A percentile compares a stretch with the other conserved stretches of the same genome.
These are phyloP conservation scores for Characodon lateralis DNA, from an alignment of 2,797 vertebrate species.

Conservation along the genomic window DNA sequence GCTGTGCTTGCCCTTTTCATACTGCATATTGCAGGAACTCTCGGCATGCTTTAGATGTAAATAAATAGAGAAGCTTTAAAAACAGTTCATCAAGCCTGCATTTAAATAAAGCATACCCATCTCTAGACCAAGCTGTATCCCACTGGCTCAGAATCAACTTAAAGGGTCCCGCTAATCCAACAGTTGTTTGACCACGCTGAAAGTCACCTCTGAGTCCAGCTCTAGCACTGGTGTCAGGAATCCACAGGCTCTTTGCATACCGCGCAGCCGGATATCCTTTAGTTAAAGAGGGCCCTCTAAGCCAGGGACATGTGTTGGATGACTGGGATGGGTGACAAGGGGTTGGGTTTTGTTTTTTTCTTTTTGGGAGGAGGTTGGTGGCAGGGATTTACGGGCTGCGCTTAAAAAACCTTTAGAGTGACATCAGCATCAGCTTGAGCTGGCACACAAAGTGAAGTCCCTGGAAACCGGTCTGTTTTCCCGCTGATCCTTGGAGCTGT, in stretches of 20 bases:
- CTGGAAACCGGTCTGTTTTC: constrained; percentile 45
- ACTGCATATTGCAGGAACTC: not conserved
- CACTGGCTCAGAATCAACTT: constrained; percentile 64
- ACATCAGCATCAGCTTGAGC: constrained; percentile 66
- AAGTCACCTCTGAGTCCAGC: constrained; percentile 76
- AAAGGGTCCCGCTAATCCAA: constrained; percentile 73
- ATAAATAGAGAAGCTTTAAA: constrained; percentile 33
- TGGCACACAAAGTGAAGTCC: constrained; percentile 18
- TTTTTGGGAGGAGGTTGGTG: constrained; percentile 22
- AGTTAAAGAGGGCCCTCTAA: constrained; percentile 76
- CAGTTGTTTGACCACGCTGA: constrained; percentile 74
- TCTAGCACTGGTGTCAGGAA: constrained; percentile 69
- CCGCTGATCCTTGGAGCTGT: constrained; percentile 20
- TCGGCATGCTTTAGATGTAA: constrained; percentile 39
- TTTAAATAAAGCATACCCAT: constrained; percentile 45
- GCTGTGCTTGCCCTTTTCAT: not conserved
- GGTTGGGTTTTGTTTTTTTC: constrained; percentile 25
- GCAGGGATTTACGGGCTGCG: constrained; percentile 51
- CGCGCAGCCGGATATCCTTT: constrained; percentile 78
- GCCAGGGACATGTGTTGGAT: constrained; percentile 74
- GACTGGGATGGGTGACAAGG: constrained; percentile 49
- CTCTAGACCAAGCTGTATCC: constrained; percentile 45
- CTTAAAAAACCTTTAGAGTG: constrained; percentile 61
- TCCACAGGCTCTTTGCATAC: constrained; percentile 76
- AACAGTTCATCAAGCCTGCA: constrained; percentile 35